Conservation (phyloP, 2,888 invertebrate genomes). For the Pristionchus mayeri region DNA sequence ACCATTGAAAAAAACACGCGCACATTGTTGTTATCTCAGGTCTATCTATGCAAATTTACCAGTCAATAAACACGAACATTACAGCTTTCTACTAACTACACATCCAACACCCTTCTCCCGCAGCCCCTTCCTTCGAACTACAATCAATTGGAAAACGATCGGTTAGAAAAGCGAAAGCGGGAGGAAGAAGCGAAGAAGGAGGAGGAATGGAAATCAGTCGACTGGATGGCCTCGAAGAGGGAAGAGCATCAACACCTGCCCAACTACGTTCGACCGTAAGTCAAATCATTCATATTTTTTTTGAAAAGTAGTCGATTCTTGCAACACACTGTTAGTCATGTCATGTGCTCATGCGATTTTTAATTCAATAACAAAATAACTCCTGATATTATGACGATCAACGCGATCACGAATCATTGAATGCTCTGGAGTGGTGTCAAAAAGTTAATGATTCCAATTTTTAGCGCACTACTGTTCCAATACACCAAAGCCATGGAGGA, state of each 20-base stretch:
- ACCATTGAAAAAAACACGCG: no score
- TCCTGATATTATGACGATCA: no score
- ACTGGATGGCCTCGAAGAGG: not conserved
- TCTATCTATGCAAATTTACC: not conserved
- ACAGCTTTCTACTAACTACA: not conserved
- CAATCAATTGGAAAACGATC: not conserved
- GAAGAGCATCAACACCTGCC: not conserved
- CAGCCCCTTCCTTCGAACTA: not conserved
- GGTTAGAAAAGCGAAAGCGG: not conserved
- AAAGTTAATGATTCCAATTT: not conserved
- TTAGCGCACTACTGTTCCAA: not conserved
- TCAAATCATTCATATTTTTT: not conserved
- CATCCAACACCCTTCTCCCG: not conserved
- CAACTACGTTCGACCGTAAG: constrained; percentile 33
- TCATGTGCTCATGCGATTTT: no score
- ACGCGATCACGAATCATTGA: not conserved
- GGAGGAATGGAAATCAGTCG: not conserved
- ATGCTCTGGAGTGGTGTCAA: not conserved
- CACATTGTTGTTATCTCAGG: no score
- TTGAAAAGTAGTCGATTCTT: no score
- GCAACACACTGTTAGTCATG: no score
- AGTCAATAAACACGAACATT: not conserved
- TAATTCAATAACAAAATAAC: no score
- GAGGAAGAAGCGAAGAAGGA: not conserved
- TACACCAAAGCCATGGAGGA: not conserved